Conservation (phyloP, 2,888 invertebrate species). For the Pediacus dermestoides region DNA sequence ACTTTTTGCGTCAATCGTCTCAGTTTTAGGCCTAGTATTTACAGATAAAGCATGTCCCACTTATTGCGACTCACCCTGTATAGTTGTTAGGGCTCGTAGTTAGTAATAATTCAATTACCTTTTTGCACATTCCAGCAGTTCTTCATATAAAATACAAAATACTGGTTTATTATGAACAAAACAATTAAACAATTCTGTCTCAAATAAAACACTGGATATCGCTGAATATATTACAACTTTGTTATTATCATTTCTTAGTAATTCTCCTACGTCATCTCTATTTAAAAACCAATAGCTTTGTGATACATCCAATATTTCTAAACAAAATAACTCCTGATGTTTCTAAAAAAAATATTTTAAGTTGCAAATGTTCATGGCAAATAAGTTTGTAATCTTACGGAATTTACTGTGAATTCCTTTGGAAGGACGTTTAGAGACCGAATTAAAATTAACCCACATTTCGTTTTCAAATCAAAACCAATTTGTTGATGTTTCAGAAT, state of each 20-base stretch:
- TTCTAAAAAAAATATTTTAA: conserved; percentile 27
- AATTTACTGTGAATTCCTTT: conserved; percentile 26
- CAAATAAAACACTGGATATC: conserved; percentile 29
- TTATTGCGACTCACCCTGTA: too few relatives aligned
- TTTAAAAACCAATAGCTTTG: too few relatives aligned
- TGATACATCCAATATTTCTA: too few relatives aligned
- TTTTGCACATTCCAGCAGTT: conserved; percentile 39
- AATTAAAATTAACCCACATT: conserved; percentile 58
- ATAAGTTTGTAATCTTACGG: conserved; percentile 26
- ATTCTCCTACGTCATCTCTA: too few relatives aligned
- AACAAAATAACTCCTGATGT: conserved; percentile 25
- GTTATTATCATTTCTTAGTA: conserved; percentile 25
- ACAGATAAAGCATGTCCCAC: too few relatives aligned
- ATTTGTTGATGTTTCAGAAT: conserved; percentile 50
- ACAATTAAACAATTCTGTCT: conserved; percentile 25
- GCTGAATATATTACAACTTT: conserved; percentile 33
- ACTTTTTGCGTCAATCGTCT: too few relatives aligned
- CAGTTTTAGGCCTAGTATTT: too few relatives aligned
- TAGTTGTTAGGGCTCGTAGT: too few relatives aligned
- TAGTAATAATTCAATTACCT: conserved; percentile 35
- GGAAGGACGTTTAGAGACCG: conserved; percentile 49
- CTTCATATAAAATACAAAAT: conserved; percentile 37
- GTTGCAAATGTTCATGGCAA: conserved; percentile 3
- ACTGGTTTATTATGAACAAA: conserved; percentile 31
- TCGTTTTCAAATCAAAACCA: conserved; percentile 64